Evolutionary conservation across 2,888 invertebrate species (phyloP).

Genomic region (Cryptocephalus primarius): DNA sequence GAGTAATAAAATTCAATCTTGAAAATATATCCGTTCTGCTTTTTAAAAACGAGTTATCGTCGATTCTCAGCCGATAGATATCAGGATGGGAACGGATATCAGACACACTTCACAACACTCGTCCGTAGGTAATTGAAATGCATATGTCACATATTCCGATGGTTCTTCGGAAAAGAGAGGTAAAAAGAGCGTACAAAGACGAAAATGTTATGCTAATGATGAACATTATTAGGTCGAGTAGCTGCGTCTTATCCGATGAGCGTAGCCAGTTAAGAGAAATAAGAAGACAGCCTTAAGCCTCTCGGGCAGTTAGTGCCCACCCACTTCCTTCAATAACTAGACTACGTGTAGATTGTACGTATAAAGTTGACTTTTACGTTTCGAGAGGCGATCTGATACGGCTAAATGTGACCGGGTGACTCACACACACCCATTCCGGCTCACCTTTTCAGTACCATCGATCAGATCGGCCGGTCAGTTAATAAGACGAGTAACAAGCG

Average conservation of each 20-base stretch:
- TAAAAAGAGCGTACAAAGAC: too few species aligned
- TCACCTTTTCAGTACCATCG: too few species aligned
- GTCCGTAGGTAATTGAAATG: too few species aligned
- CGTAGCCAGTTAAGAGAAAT: slow-evolving; percentile 17
- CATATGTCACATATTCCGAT: too few species aligned
- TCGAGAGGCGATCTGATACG: too few species aligned
- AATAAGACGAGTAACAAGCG: too few species aligned
- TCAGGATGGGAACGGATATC: slow-evolving; percentile 28
- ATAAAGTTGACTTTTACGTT: too few species aligned
- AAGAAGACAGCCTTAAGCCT: slow-evolving; percentile 20
- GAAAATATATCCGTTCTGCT: slow-evolving; percentile 16
- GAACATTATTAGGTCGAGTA: slow-evolving; percentile 10
- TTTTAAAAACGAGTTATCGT: slow-evolving; percentile 16
- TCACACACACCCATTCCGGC: too few species aligned
- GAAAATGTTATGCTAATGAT: slow-evolving; percentile 8
- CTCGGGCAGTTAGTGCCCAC: slow-evolving; percentile 27
- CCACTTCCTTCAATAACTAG: slow-evolving; percentile 26
- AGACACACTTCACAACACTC: slow-evolving; percentile 22
- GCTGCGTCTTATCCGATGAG: slow-evolving; percentile 15
- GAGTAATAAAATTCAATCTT: slow-evolving; percentile 11
- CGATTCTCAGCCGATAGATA: slow-evolving; percentile 12
- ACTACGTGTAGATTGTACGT: slow-evolving; percentile 6
- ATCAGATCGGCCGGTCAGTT: too few species aligned
- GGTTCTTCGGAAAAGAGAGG: too few species aligned
- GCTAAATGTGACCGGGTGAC: too few species aligned